Evolutionary conservation across 2,113 vertebrate genomes (phyloP).

Genomic region (Carettochelys insculpta): DNA sequence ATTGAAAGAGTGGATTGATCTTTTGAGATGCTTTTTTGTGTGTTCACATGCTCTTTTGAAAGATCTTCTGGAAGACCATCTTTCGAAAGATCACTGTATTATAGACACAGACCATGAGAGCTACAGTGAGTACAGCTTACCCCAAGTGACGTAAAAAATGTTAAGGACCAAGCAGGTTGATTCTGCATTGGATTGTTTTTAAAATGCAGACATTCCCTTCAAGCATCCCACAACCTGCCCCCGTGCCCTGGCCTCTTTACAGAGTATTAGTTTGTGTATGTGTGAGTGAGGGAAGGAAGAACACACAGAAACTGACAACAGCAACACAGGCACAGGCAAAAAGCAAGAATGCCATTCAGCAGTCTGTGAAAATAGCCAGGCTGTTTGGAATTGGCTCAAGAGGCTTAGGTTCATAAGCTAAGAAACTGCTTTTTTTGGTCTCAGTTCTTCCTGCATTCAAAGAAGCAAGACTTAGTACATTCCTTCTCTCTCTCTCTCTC

Average conservation of each 20-base stretch:
- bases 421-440: neutral
- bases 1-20: too few relatives aligned
- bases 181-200: slow-evolving; percentile 52
- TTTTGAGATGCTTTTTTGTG: too few relatives aligned
- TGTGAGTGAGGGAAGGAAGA: neutral
- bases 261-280: neutral
- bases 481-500: too few relatives aligned
- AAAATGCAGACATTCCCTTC: slow-evolving; percentile 40
- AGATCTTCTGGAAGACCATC: too few relatives aligned
- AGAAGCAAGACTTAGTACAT: neutral
- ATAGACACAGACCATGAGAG: too few relatives aligned
- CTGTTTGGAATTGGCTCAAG: neutral
- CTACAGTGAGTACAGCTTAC: neutral
- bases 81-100: too few relatives aligned
- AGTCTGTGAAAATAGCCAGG: neutral
- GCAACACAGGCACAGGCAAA: neutral
- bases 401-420: neutral
- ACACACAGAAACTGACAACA: neutral
- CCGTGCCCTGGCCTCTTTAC: slow-evolving; percentile 16
- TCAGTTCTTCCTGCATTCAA: neutral
- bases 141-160: neutral
- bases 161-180: slow-evolving; percentile 31
- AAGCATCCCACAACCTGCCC: neutral
- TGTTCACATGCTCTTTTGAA: too few relatives aligned
- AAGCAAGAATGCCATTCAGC: neutral